Conservation (phyloP, 2,797 vertebrate species). For the Chelon auratus region DNA sequence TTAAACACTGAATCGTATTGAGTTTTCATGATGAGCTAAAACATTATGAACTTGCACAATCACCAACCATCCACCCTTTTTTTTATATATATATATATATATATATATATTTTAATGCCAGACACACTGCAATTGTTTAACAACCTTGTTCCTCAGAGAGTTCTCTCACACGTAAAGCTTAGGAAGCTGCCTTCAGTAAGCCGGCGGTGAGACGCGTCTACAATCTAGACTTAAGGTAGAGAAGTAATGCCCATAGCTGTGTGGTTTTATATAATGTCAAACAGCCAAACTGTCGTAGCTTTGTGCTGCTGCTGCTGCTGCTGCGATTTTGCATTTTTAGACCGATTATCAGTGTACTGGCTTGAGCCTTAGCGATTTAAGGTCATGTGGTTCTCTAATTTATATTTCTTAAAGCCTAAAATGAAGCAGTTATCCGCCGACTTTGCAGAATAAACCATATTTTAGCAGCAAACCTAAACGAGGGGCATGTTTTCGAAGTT, state of each 20-base stretch:
- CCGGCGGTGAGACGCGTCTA: conserved; percentile 28
- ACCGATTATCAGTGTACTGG: conserved; percentile 26
- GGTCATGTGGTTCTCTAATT: conserved; percentile 21
- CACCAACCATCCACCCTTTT: conserved; percentile 55
- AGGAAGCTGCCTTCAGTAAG: conserved; percentile 57
- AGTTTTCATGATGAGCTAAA: conserved; percentile 72
- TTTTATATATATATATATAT: background rate
- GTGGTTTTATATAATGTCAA: conserved; percentile 46
- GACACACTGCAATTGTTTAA: conserved; percentile 68
- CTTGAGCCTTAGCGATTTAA: conserved; percentile 27
- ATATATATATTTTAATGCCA: conserved; percentile 62
- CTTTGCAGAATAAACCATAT: conserved; percentile 13
- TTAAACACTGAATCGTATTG: conserved; percentile 73
- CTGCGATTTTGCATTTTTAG: conserved; percentile 44
- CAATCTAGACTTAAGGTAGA: conserved; percentile 33
- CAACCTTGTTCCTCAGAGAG: conserved; percentile 44
- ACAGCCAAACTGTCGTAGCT: conserved; percentile 64
- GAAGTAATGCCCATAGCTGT: conserved; percentile 8
- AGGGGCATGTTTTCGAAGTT: background rate
- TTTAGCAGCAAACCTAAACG: conserved; percentile 25
- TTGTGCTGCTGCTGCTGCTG: conserved; percentile 50
- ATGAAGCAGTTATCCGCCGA: conserved; percentile 21
- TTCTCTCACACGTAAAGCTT: conserved; percentile 48
- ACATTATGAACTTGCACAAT: conserved; percentile 78
- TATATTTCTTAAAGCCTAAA: conserved; percentile 1